Evolutionary conservation across 2,797 vertebrate species (phyloP).

Genomic region (Poeciliopsis gracilis): DNA sequence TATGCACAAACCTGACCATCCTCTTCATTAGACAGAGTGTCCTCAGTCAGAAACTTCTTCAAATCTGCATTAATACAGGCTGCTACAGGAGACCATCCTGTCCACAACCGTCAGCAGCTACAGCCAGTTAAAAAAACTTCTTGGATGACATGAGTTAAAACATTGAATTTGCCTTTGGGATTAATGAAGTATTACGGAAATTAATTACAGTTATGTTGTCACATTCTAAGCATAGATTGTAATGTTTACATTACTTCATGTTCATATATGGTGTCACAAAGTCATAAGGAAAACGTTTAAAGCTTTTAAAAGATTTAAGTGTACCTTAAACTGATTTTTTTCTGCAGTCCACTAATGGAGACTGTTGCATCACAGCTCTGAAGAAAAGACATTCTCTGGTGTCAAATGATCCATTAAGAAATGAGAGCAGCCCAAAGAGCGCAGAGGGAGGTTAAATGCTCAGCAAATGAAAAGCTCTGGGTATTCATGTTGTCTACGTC

Average conservation of each 20-base stretch:
- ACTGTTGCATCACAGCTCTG: background rate
- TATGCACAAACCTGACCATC: background rate
- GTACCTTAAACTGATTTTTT: background rate
- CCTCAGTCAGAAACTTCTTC: background rate
- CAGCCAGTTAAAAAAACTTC: background rate
- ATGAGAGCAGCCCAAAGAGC: slow-evolving; percentile 46
- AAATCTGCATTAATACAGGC: background rate
- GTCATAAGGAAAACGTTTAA: background rate
- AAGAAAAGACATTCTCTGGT: slow-evolving; percentile 17
- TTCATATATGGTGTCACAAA: background rate
- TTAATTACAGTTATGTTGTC: background rate
- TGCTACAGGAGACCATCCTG: background rate
- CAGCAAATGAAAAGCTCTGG: slow-evolving; percentile 55
- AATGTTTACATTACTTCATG: background rate
- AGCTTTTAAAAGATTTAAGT: background rate
- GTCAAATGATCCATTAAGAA: slow-evolving; percentile 42
- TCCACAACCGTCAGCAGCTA: background rate
- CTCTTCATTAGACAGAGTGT: background rate
- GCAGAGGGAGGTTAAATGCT: slow-evolving; percentile 47
- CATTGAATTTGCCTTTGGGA: background rate
- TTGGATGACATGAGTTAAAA: background rate
- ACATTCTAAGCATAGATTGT: background rate
- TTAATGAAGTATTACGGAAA: background rate
- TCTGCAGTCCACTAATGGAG: slow-evolving; percentile 18
- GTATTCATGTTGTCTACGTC: slow-evolving; percentile 37